A percentile compares a stretch with the other conserved stretches of the same genome.
Conservation (phyloP, 1,140 invertebrate genomes). For the Popillia japonica region DNA sequence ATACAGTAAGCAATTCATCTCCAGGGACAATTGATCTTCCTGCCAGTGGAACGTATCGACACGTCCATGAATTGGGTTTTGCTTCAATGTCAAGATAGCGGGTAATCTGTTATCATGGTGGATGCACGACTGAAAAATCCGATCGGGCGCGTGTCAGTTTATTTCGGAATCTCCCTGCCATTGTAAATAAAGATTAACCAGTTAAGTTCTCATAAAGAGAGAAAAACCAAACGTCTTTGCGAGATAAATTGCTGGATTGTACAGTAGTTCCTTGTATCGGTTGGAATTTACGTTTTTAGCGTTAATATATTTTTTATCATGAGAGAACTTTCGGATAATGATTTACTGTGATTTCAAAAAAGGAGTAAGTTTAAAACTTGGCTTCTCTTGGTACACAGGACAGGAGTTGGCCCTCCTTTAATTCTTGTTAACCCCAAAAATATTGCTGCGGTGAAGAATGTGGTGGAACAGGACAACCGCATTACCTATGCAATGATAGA, state of each 20-base stretch:
- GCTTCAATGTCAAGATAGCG: background rate
- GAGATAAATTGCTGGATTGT: background rate
- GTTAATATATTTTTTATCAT: too few species aligned
- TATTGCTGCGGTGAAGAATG: too few species aligned
- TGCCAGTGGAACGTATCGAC: background rate
- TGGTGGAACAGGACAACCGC: too few species aligned
- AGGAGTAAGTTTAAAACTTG: too few species aligned
- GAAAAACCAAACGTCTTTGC: background rate
- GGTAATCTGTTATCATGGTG: background rate
- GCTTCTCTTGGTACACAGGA: too few species aligned
- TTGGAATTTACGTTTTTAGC: too few species aligned
- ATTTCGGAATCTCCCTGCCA: background rate
- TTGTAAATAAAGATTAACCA: constrained; percentile 10
- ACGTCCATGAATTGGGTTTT: background rate
- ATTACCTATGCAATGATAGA: too few species aligned
- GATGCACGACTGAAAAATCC: background rate
- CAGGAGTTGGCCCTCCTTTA: too few species aligned
- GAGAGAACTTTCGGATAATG: too few species aligned
- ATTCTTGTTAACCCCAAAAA: too few species aligned
- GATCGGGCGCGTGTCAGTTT: background rate
- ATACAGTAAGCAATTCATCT: background rate
- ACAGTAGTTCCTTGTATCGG: too few species aligned
- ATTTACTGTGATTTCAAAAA: too few species aligned
- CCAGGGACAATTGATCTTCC: background rate
- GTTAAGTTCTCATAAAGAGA: background rate